A percentile compares a stretch with the other conserved stretches of the same genome.
Conservation (phyloP, 30 jellyfish, hydroid and myxozoan species). For the Pseudorhiza aurosa region DNA sequence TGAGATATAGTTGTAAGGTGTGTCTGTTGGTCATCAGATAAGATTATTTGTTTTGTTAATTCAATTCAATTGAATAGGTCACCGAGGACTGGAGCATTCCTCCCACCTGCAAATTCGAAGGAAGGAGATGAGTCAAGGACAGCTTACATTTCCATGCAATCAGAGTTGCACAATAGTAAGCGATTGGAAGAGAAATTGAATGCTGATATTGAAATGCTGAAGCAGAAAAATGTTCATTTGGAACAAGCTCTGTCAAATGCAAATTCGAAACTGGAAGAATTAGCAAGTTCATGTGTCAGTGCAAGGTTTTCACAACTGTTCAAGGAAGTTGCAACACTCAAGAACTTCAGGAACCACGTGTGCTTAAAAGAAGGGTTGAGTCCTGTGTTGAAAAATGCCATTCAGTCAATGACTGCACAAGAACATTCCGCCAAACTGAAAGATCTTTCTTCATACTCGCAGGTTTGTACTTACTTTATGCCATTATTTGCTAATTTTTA, state of each 20-base stretch:
- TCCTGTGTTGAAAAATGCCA: conserved; percentile 34
- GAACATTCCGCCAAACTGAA: conserved; percentile 5
- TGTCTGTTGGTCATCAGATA: no score
- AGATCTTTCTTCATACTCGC: conserved; percentile 10
- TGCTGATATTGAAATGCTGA: conserved; percentile 4
- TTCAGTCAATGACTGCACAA: conserved; percentile 7
- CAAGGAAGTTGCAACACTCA: conserved; percentile 18
- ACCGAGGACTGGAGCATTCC: conserved; percentile 14
- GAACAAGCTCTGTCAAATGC: conserved; percentile 26
- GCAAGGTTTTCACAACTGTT: neutral
- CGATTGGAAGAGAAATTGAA: conserved; percentile 26
- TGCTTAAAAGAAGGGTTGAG: conserved; percentile 10
- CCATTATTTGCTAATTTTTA: neutral
- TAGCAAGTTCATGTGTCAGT: neutral
- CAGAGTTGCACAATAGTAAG: conserved; percentile 6
- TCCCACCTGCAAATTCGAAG: neutral
- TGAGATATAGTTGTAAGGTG: no score
- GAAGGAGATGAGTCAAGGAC: neutral
- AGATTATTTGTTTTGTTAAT: no score
- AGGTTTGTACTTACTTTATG: conserved; percentile 3
- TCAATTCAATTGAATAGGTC: neutral
- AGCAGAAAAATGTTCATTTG: conserved; percentile 13
- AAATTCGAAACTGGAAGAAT: neutral
- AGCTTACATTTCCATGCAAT: neutral
- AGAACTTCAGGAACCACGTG: conserved; percentile 25